A percentile compares a stretch with the other conserved stretches of the same genome.
Evolutionary conservation across 1,140 invertebrate genomes (phyloP).

Genomic region (Brachionus rotundiformis): DNA sequence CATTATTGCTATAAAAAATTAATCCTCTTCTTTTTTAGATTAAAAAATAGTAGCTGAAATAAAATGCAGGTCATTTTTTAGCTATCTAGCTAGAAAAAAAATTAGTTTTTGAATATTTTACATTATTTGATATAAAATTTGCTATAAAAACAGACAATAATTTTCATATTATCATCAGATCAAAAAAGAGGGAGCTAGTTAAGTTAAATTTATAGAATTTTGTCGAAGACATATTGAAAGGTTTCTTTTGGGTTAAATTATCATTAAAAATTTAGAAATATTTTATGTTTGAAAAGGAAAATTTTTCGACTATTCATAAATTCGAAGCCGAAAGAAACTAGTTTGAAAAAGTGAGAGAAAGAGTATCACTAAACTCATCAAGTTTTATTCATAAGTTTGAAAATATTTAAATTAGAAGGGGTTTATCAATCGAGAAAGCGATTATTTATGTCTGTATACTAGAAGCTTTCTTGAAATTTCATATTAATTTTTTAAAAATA

Average conservation of each 20-base stretch:
- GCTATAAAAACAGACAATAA: no score
- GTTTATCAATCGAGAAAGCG: background rate
- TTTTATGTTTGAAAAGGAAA: conserved; percentile 30
- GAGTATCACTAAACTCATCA: conserved; percentile 4
- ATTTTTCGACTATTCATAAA: conserved; percentile 32
- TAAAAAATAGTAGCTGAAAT: no score
- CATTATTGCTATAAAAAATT: no score
- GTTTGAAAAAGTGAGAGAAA: background rate
- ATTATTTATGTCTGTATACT: conserved; percentile 6
- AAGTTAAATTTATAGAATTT: background rate
- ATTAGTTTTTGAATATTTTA: no score
- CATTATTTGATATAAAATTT: no score
- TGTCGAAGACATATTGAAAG: background rate
- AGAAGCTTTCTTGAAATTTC: background rate
- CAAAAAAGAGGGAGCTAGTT: background rate
- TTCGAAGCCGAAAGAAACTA: background rate
- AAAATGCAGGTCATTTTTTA: no score
- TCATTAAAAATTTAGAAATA: conserved; percentile 25
- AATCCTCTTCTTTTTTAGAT: no score
- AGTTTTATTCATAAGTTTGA: background rate
- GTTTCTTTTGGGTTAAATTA: conserved; percentile 12
- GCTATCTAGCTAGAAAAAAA: no score
- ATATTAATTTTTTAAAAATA: conserved; percentile 25
- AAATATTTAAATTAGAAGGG: background rate
- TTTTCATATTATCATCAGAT: no score